Evolutionary conservation across 2,113 vertebrate genomes (phyloP).

Genomic region (Brachyhypopomus occidentalis): DNA sequence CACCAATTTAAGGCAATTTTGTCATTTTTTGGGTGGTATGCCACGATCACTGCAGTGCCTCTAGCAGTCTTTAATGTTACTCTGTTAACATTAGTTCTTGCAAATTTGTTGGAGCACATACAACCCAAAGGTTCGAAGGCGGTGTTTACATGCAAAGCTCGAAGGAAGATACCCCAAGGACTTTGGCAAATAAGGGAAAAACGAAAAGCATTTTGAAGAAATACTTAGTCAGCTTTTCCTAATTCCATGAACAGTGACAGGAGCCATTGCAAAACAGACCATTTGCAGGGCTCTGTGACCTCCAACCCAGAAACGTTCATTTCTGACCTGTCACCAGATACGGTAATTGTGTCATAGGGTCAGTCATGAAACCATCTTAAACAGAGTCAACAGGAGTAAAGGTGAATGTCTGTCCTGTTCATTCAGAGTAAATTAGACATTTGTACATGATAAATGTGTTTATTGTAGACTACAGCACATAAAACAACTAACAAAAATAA

Average conservation of each 20-base stretch:
- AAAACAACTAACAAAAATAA: conserved; percentile 47
- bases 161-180: neutral
- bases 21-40: no score
- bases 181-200: neutral
- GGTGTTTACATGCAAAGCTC: neutral
- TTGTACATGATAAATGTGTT: conserved; percentile 16
- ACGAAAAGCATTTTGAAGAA: neutral
- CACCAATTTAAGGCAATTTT: no score
- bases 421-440: conserved; percentile 39
- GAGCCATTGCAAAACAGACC: neutral
- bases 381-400: neutral
- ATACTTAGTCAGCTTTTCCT: neutral
- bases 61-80: no score
- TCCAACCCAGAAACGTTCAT: neutral
- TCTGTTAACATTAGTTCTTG: no score
- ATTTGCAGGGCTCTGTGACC: conserved; percentile 22
- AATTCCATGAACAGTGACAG: conserved; percentile 11
- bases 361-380: neutral
- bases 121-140: neutral
- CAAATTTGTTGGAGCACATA: neutral
- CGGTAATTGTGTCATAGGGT: neutral
- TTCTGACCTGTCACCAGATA: neutral
- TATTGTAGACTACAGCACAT: conserved; percentile 47
- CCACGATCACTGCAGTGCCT: no score
- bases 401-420: no score